Conservation (phyloP, 2,113 vertebrate species). For the Pelodiscus sinensis region DNA sequence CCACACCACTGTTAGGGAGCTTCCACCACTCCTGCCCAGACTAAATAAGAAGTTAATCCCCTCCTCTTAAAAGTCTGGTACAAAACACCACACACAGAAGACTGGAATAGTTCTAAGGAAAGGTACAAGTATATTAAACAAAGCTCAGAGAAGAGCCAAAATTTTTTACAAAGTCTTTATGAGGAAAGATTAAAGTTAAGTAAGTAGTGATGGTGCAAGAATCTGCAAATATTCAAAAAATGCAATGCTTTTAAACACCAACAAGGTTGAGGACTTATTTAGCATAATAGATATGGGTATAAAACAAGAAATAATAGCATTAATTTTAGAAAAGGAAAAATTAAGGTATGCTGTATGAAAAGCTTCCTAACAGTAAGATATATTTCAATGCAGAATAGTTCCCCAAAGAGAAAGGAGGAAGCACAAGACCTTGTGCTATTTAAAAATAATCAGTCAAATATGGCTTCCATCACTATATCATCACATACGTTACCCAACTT, state of each 20-base stretch:
- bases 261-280: background rate
- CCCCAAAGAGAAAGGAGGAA: background rate
- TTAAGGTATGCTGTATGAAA: background rate
- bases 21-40: background rate
- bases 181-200: background rate
- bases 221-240: background rate
- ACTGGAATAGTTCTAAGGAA: background rate
- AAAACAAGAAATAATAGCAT: background rate
- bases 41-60: background rate
- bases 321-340: background rate
- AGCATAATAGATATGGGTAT: background rate
- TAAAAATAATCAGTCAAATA: background rate
- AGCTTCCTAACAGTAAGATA: background rate
- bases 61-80: background rate
- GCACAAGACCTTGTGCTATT: background rate
- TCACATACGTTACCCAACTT: background rate
- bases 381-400: background rate
- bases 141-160: no score
- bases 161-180: background rate
- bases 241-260: background rate
- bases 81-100: background rate
- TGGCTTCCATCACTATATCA: background rate
- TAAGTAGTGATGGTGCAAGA: background rate
- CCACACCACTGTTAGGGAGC: no score
- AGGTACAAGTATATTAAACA: no score